These are phyloP conservation scores for Scopus umbretta DNA, from an alignment of 2,113 vertebrate genomes.

Conservation along the genomic window DNA sequence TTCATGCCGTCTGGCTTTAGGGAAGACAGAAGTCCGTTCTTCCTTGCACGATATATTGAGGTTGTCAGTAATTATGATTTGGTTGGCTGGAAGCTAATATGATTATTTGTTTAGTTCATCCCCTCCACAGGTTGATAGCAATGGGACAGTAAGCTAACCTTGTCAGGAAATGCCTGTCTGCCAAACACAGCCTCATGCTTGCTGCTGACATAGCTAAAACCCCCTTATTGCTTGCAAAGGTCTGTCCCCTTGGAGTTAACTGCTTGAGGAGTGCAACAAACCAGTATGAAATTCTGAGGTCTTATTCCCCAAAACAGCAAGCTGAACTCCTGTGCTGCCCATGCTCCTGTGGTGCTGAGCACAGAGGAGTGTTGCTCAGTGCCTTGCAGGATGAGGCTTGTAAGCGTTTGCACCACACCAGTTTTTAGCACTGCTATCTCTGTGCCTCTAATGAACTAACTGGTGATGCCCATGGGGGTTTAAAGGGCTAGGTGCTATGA, in stretches of 20 bases:
- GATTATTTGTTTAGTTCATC: constrained; percentile 57
- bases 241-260: background rate
- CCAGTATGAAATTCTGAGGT: background rate
- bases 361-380: background rate
- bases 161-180: background rate
- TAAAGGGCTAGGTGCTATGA: background rate
- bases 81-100: constrained; percentile 43
- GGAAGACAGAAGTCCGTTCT: background rate
- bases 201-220: background rate
- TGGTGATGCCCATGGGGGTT: background rate
- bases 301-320: background rate
- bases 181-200: background rate
- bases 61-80: constrained; percentile 52
- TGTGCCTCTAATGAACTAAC: background rate
- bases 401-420: background rate
- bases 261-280: background rate
- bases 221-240: background rate
- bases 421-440: background rate
- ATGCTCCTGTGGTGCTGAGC: background rate
- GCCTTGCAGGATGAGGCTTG: background rate
- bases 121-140: constrained; percentile 21
- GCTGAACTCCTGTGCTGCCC: background rate
- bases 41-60: background rate
- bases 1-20: constrained; percentile 27
- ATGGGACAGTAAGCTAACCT: constrained; percentile 38